Conservation (phyloP, 2,888 invertebrate genomes). For the Steinernema hermaphroditum region DNA sequence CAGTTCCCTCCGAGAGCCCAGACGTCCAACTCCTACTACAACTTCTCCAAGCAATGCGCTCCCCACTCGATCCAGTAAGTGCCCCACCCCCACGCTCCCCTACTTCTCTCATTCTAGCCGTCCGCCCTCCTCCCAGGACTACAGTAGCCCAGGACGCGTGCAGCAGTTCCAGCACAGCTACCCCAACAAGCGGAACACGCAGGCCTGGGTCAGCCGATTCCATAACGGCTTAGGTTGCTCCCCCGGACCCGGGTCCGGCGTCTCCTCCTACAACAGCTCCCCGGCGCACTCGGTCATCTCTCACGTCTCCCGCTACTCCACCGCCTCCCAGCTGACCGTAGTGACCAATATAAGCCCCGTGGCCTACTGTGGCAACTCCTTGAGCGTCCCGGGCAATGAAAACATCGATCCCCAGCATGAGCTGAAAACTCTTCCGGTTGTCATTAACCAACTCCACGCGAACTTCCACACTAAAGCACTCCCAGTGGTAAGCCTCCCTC, state of each 20-base stretch:
- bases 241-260: background rate
- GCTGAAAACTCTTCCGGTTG: background rate
- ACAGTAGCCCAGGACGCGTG: background rate
- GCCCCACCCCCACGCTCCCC: no score
- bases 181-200: background rate
- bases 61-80: background rate
- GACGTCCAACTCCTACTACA: slow-evolving; percentile 21
- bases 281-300: slow-evolving; percentile 7
- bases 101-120: background rate
- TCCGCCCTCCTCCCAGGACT: background rate
- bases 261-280: background rate
- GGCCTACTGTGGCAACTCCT: background rate
- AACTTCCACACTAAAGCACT: background rate
- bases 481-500: background rate
- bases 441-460: background rate
- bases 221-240: background rate
- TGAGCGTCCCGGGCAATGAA: background rate
- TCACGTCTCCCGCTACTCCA: background rate
- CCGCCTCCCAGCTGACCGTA: slow-evolving; percentile 3
- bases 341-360: background rate
- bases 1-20: no score
- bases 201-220: background rate
- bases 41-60: background rate
- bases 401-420: slow-evolving; percentile 13
- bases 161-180: slow-evolving; percentile 5